phyloP scores from a whole-genome alignment of 1,140 invertebrate genomes.

The Bombus turneri region DNA sequence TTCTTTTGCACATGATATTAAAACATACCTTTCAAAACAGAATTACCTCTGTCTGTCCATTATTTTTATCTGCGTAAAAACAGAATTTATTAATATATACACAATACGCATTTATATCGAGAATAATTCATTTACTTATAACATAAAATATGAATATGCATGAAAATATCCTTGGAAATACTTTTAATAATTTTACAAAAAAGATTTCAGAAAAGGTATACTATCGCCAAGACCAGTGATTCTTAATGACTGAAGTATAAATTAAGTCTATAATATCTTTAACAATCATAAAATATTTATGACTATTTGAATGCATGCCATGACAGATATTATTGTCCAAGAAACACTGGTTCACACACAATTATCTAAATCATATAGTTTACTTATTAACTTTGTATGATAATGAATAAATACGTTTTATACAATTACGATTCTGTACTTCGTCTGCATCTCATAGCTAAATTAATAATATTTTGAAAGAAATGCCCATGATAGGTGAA shows the following conservation, averaged over 20 bases:
- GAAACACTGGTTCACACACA: conserved; percentile 32
- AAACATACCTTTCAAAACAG: conserved; percentile 21
- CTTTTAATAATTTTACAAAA: conserved; percentile 9
- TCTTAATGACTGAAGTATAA: conserved; percentile 13
- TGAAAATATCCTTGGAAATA: background rate
- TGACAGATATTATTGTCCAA: conserved; percentile 38
- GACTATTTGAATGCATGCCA: background rate
- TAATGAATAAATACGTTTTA: conserved; percentile 18
- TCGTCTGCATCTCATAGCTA: background rate
- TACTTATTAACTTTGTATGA: background rate
- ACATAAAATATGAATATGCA: conserved; percentile 5
- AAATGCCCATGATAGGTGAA: conserved; percentile 22
- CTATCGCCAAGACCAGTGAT: conserved; percentile 16
- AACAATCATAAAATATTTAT: conserved; percentile 19
- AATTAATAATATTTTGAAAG: conserved; percentile 5
- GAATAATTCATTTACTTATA: background rate
- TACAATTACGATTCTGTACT: conserved; percentile 1
- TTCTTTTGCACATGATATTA: background rate
- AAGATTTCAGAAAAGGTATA: background rate
- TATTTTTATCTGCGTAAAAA: conserved; percentile 6
- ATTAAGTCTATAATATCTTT: background rate
- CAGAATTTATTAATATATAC: conserved; percentile 2
- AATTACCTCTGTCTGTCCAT: background rate
- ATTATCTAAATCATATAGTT: conserved; percentile 28
- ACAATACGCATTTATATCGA: background rate